A percentile compares a stretch with the other conserved stretches of the same genome.
phyloP scores from a whole-genome alignment of 1,140 invertebrate species.

The Holotrichia oblita region DNA sequence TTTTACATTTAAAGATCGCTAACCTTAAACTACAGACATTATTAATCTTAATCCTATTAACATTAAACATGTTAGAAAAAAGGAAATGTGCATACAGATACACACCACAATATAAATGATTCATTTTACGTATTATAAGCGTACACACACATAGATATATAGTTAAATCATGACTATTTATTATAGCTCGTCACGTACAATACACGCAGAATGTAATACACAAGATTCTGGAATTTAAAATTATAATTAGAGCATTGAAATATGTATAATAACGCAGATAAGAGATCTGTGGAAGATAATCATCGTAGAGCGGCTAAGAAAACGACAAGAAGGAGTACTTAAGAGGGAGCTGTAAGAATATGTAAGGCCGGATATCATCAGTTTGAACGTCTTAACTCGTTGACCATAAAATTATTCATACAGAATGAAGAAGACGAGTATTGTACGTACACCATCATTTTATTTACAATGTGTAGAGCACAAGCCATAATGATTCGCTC shows the following conservation, averaged over 20 bases:
- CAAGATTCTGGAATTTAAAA: background rate
- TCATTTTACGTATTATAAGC: background rate
- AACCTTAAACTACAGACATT: background rate
- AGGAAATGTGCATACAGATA: background rate
- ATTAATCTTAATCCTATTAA: slow-evolving; percentile 2
- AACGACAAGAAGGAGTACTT: background rate
- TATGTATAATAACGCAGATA: slow-evolving; percentile 17
- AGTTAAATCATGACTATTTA: too few species aligned
- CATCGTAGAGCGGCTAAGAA: background rate
- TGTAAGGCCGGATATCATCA: slow-evolving; percentile 7
- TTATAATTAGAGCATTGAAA: slow-evolving; percentile 18
- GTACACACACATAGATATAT: too few species aligned
- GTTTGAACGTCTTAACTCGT: background rate
- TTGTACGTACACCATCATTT: background rate
- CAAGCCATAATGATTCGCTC: background rate
- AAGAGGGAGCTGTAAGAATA: background rate
- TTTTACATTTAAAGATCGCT: background rate
- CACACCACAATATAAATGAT: background rate
- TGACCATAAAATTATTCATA: slow-evolving; percentile 18
- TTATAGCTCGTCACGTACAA: background rate
- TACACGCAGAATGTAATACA: background rate
- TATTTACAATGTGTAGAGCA: background rate
- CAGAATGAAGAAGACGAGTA: background rate
- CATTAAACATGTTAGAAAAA: background rate
- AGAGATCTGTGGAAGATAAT: background rate